phyloP scores from a whole-genome alignment of 1,140 invertebrate species.

The Drosophila bifasciata region DNA sequence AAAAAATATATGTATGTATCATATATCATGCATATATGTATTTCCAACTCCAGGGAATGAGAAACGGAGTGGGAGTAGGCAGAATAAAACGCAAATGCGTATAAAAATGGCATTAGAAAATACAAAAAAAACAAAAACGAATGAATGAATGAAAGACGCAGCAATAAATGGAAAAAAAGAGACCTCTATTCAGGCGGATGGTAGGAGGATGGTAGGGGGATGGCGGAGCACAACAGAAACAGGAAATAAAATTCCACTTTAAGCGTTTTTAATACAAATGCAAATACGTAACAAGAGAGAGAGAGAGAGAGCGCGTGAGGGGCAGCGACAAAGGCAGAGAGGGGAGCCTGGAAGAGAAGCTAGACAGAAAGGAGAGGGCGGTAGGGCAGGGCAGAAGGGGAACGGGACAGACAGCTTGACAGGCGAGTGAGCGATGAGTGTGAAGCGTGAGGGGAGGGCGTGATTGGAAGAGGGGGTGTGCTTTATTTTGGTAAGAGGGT shows the following conservation, averaged over 20 bases:
- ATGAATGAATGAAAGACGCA: slow-evolving; percentile 40
- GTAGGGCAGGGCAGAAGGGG: background rate
- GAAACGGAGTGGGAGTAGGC: slow-evolving; percentile 2
- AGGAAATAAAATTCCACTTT: slow-evolving; percentile 81
- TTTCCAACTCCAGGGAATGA: slow-evolving; percentile 36
- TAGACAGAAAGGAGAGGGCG: slow-evolving; percentile 1
- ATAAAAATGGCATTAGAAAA: slow-evolving; percentile 79
- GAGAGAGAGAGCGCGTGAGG: slow-evolving; percentile 8
- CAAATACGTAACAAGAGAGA: slow-evolving; percentile 52
- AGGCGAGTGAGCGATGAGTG: slow-evolving; percentile 68
- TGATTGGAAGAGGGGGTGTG: background rate
- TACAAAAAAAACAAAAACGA: slow-evolving; percentile 43
- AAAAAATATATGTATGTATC: too few relatives aligned
- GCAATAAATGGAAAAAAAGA: slow-evolving; percentile 41
- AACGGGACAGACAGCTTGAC: slow-evolving; percentile 41
- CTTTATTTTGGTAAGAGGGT: background rate
- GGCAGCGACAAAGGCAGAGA: background rate
- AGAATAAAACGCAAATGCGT: slow-evolving; percentile 46
- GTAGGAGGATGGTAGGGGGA: slow-evolving; percentile 32
- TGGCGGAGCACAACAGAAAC: slow-evolving; percentile 37
- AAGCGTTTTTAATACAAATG: slow-evolving; percentile 81
- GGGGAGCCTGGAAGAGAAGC: background rate
- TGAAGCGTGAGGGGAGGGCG: slow-evolving; percentile 7
- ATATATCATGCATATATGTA: slow-evolving; percentile 73
- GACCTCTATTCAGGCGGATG: background rate